Evolutionary conservation across 2,113 vertebrate species (phyloP), one percentile per base, ranked within the genome.

Genomic region (Gila orcuttii): DNA sequence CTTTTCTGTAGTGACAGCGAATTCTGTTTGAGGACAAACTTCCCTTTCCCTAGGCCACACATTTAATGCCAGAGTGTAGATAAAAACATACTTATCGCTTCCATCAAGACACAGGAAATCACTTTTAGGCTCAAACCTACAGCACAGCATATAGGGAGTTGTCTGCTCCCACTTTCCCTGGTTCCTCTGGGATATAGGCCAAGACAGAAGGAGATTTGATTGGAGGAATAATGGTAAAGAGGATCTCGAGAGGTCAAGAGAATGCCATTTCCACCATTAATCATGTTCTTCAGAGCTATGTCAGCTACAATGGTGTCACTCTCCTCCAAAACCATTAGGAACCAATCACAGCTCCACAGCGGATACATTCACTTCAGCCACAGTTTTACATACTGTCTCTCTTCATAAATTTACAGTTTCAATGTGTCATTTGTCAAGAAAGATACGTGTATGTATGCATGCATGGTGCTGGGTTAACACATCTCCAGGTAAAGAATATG

Each of bases 201-300:
- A 3, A 17, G 64, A 79, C 81, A 73, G 13, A 45, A 71, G 7
- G 62, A 68, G 47, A 55, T 79, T 28, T 79, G 62, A 83, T 87
- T 87, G 6, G 66, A 33, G 81, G 19, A 59, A 83, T 78, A 78
- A 79, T 60, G 64, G 45, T 71, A 76, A 47, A 71, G 86, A 73
- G 19, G 64, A 31, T 62, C 33, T 31, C 23, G 66, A 47, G 47
- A 83, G 64, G 82, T 87, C 62, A 73, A 47, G 39, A 77, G 23
- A 64, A 33, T 66, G 31, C 11, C 21, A 33, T 47, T 45, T 45
- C 66, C 39, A 77, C 55, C 23, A 84, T 84, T 79, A 87, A 87
- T 87, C 75, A 87, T 47, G 9, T 47, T 83, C 73, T 39, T 86
- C 19, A 78, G 73, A 59, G 80, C 2, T 36, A 19, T 71, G 36